A percentile compares a stretch with the other conserved stretches of the same genome.
Evolutionary conservation across 2,113 vertebrate species (phyloP).

Genomic region (Rhea pennata): DNA sequence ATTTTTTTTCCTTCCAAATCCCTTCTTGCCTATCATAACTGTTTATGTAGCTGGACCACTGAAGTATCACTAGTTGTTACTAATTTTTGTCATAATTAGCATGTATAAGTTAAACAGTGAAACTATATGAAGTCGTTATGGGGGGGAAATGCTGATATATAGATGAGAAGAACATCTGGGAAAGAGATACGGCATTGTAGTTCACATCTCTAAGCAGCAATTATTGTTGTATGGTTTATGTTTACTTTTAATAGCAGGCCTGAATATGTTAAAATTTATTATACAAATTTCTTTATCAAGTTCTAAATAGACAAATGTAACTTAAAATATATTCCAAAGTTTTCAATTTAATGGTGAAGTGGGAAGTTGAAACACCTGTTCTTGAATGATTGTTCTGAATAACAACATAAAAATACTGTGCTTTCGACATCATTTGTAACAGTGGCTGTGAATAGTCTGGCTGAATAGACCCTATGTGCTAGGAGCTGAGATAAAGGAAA

Average conservation of each 20-base stretch:
- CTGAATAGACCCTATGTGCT: not conserved
- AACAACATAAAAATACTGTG: not conserved
- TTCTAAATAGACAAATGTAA: not conserved
- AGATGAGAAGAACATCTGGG: not conserved
- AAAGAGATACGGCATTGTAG: not conserved
- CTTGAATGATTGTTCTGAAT: not conserved
- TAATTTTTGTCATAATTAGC: not conserved
- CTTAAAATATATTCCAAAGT: not conserved
- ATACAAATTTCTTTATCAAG: not conserved
- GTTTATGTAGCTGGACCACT: not conserved
- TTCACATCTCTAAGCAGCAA: not conserved
- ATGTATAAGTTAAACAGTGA: not conserved
- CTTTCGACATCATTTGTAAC: not conserved
- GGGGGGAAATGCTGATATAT: not conserved
- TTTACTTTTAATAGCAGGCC: constrained; percentile 8
- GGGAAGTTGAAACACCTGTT: not conserved
- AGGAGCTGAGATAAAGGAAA: not conserved
- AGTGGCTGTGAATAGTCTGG: not conserved
- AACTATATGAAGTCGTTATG: not conserved
- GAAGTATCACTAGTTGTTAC: not conserved
- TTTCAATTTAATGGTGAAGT: not conserved
- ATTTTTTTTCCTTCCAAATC: not conserved
- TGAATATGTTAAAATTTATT: not conserved
- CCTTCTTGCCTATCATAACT: not conserved
- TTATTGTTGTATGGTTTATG: not conserved